Evolutionary conservation across 2,113 vertebrate genomes (phyloP), one percentile per base, ranked within the genome.

Genomic region (Cynocephalus volans): DNA sequence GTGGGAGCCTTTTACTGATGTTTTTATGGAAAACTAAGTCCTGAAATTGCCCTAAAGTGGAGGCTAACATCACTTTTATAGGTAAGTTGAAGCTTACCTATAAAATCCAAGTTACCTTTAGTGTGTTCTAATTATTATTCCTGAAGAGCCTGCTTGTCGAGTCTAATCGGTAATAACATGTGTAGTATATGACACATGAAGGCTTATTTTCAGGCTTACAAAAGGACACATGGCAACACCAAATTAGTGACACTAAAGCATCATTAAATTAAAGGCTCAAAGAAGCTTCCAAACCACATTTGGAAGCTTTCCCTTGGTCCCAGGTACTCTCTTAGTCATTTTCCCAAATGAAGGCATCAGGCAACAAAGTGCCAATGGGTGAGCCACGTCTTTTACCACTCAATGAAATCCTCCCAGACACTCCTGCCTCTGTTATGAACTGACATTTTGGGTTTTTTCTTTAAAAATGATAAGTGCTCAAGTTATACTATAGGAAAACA

Each of bases 21-120:
- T 48, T 54, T 88, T 73, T 73, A 62, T 48, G 52, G 62, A 65
- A 95, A 60, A 81, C 58, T 50, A 88, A 82, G 41, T 15, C 26
- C n/a, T 86, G 41, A 86, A 88, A 88, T 50, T 83, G 7, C 41
- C 48, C 18, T 81, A 36, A 76, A 45, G 19, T 13, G 8, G 41
- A 73, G 54, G 15, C 4, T 69, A 62, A 28, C 36, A 56, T 84
- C 64, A 45, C n/a, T n/a, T n/a, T n/a, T n/a, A n/a, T n/a, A n/a
- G n/a, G n/a, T n/a, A n/a, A n/a, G 10, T 33, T 81, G 75, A 90
- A 75, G n/a, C 62, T 73, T 85, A 94, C 48, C 75, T 97, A 56
- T 60, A 90, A 90, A 94, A 83, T 73, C 26, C 36, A 52, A 60
- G 31, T 76, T 76, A 88, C 2, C 4, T 80, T 93, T 72, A 31